phyloP scores from a whole-genome alignment of 1,140 invertebrate genomes.

The Drosophila simulans region DNA sequence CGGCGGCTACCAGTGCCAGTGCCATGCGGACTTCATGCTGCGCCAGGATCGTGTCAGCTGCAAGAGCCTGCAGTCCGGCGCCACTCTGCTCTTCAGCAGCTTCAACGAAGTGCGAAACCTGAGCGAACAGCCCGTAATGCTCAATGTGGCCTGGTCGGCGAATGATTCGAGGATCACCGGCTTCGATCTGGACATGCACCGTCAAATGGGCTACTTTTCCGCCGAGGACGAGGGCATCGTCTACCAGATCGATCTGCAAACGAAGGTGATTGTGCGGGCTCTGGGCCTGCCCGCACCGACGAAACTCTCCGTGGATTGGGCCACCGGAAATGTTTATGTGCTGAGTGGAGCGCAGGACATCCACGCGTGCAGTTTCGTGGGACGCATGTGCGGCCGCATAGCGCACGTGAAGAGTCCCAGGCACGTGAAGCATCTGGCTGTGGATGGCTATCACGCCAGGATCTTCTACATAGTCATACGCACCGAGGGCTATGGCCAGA shows the following conservation, averaged over 20 bases:
- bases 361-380: constrained; percentile 86
- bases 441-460: constrained; percentile 85
- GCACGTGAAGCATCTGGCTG: constrained; percentile 85
- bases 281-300: constrained; percentile 88
- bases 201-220: constrained; percentile 83
- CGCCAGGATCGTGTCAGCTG: constrained; percentile 89
- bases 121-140: constrained; percentile 72
- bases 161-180: constrained; percentile 85
- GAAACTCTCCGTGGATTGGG: constrained; percentile 91
- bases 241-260: constrained; percentile 64
- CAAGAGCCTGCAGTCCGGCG: constrained; percentile 87
- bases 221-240: constrained; percentile 80
- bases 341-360: constrained; percentile 86
- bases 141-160: constrained; percentile 81
- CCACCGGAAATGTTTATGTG: constrained; percentile 90
- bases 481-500: constrained; percentile 80
- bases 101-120: constrained; percentile 86
- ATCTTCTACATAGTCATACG: constrained; percentile 87
- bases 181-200: constrained; percentile 85
- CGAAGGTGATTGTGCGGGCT: constrained; percentile 76
- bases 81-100: constrained; percentile 85
- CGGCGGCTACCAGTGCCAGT: constrained; percentile 91
- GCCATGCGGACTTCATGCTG: constrained; percentile 87
- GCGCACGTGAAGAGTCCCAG: constrained; percentile 84
- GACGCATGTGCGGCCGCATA: constrained; percentile 86